Percentiles rank a stretch among this genome's conserved stretches.
These are phyloP conservation scores for Dolichallabes microphthalmus DNA, from an alignment of 2,113 vertebrate species.

Conservation along the genomic window DNA sequence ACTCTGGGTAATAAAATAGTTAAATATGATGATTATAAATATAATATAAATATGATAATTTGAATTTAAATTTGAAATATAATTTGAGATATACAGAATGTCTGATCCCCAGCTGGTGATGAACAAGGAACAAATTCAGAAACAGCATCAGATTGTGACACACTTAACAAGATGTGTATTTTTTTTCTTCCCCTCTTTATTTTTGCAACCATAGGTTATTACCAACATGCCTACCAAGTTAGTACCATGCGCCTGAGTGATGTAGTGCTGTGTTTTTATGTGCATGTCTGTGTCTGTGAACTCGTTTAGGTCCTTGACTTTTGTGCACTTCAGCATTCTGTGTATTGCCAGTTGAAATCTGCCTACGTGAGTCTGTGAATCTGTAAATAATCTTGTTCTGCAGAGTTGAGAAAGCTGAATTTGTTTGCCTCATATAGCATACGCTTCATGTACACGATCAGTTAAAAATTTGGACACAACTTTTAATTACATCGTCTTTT, in stretches of 20 bases:
- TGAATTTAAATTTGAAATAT: too few species aligned
- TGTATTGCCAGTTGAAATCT: slow-evolving; percentile 2
- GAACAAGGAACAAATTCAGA: not conserved
- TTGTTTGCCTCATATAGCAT: not conserved
- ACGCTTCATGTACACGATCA: not conserved
- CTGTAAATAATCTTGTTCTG: slow-evolving; percentile 8
- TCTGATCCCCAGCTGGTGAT: too few species aligned
- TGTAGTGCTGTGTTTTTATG: slow-evolving; percentile 55
- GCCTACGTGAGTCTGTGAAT: not conserved
- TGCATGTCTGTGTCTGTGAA: slow-evolving; percentile 44
- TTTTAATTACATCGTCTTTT: too few species aligned
- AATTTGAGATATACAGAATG: not conserved
- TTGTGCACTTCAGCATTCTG: not conserved
- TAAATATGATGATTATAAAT: not conserved
- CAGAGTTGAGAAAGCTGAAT: not conserved
- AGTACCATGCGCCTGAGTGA: slow-evolving; percentile 74
- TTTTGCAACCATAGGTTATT: slow-evolving; percentile 78
- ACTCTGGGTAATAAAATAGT: not conserved
- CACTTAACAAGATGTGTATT: slow-evolving; percentile 15
- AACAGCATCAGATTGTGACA: not conserved
- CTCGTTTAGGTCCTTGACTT: slow-evolving; percentile 19
- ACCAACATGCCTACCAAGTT: slow-evolving; percentile 85
- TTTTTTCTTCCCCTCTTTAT: slow-evolving; percentile 65
- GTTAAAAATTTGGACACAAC: too few species aligned
- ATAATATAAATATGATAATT: not conserved